Base-by-base conservation (phyloP, 2,113 vertebrate species). In the Perca fluviatilis region DNA sequence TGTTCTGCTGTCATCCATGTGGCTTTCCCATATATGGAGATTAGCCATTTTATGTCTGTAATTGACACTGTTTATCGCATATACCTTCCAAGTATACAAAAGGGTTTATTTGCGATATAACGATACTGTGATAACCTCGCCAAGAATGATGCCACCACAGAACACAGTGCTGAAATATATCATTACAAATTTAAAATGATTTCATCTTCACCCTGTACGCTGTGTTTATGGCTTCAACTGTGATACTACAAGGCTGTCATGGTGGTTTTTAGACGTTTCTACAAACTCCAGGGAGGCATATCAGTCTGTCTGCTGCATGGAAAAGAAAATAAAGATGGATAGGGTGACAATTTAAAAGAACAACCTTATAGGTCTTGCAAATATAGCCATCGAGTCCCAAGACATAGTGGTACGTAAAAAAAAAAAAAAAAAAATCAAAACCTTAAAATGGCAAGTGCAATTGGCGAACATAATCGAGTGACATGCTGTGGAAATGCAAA, bases 221-320 rank as follows among this genome's bases (percentile, higher is more conserved):
- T 54, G 54, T 56, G 43, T 58, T 70, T 64, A 60, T 77, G 50
- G 56, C 65, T 23, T 69, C 25, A 49, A 25, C 64, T 51, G 63
- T 40, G 53, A 58, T 65, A 30, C 23, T 21, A 13, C 50, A 57
- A 64, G 51, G 33, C 49, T 50, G 56, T 62, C 68, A 61, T 8
- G 14, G 46, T 68, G 66, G 23, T 51, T 68, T 43, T 69, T 60
- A 50, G n/a, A 75, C 63, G 58, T 72, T 62, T 40, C 14, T 57
- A n/a, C 43, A 18, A 60, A 65, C 62, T 56, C 61, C 4, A 14
- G 46, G 30, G 66, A 84, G 47, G 10, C 18, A 50, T 58, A n/a
- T 74, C 47, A 15, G 6, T 58, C 57, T 16, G 11, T 27, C 60
- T 50, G 65, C 33, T 53, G 40, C 49, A 66, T 5, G 5, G 51